Percentiles rank a stretch among this genome's conserved stretches.
Evolutionary conservation across 2,797 vertebrate genomes (phyloP).

Genomic region (Notolepis coatsorum): DNA sequence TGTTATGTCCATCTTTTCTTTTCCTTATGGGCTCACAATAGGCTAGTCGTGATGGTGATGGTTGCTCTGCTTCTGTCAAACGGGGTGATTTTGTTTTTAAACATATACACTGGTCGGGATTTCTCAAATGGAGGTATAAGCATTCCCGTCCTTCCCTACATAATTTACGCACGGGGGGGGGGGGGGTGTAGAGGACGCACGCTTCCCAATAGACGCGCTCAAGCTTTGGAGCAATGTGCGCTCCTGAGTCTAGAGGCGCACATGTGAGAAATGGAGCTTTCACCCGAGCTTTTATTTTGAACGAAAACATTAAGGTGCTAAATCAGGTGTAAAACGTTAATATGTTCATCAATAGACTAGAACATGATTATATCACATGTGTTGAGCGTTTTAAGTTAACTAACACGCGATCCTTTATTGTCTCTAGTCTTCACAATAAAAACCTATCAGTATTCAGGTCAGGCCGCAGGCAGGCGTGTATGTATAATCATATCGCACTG

Average conservation of each 20-base stretch:
- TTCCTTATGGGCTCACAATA: slow-evolving; percentile 47
- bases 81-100: slow-evolving; percentile 5
- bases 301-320: no score
- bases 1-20: slow-evolving; percentile 91
- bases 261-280: slow-evolving; percentile 40
- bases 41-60: slow-evolving; percentile 40
- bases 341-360: no score
- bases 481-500: no score
- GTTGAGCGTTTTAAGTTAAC: no score
- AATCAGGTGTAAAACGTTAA: no score
- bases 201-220: slow-evolving; percentile 61
- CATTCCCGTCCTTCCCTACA: slow-evolving; percentile 71
- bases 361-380: no score
- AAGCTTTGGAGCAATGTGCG: slow-evolving; percentile 34
- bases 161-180: slow-evolving; percentile 75
- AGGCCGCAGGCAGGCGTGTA: no score
- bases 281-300: no score
- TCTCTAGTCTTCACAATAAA: no score
- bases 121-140: slow-evolving; percentile 64
- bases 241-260: slow-evolving; percentile 49
- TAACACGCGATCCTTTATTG: no score
- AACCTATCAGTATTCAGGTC: no score
- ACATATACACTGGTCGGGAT: slow-evolving; percentile 49
- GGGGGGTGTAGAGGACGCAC: slow-evolving; percentile 67
- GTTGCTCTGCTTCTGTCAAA: slow-evolving; percentile 19